phyloP scores from a whole-genome alignment of 2,888 invertebrate species.

The Polymixis lichenea region DNA sequence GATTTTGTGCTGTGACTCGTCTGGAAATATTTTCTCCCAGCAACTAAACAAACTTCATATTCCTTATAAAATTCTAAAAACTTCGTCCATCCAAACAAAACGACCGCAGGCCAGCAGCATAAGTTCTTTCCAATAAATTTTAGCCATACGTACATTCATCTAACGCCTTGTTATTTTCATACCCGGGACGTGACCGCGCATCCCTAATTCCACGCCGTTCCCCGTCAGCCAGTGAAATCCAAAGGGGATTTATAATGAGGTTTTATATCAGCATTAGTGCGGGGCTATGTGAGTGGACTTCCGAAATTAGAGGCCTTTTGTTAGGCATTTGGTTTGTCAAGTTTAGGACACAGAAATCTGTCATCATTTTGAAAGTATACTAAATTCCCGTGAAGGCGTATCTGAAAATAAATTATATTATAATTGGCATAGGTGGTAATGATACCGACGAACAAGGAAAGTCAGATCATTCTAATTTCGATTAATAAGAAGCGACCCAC shows the following conservation, averaged over 20 bases:
- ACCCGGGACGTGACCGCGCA: conserved; percentile 83
- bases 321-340: conserved; percentile 32
- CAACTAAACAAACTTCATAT: neutral
- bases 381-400: neutral
- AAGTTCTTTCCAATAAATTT: conserved; percentile 59
- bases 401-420: neutral
- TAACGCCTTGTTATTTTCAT: conserved; percentile 79
- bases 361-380: neutral
- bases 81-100: conserved; percentile 8
- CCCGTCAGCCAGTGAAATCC: conserved; percentile 53
- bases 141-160: conserved; percentile 61
- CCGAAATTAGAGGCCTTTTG: conserved; percentile 40
- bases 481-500: neutral
- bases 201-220: conserved; percentile 71
- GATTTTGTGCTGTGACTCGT: neutral
- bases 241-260: conserved; percentile 74
- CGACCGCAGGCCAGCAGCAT: neutral
- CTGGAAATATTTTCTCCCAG: neutral
- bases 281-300: conserved; percentile 57
- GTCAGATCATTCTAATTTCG: neutral
- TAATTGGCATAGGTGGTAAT: neutral
- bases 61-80: neutral
- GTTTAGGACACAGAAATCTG: neutral
- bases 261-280: conserved; percentile 68
- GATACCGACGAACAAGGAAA: neutral